These are phyloP conservation scores for Brachionichthys hirsutus DNA, from an alignment of 2,113 vertebrate genomes.

Conservation along the genomic window DNA sequence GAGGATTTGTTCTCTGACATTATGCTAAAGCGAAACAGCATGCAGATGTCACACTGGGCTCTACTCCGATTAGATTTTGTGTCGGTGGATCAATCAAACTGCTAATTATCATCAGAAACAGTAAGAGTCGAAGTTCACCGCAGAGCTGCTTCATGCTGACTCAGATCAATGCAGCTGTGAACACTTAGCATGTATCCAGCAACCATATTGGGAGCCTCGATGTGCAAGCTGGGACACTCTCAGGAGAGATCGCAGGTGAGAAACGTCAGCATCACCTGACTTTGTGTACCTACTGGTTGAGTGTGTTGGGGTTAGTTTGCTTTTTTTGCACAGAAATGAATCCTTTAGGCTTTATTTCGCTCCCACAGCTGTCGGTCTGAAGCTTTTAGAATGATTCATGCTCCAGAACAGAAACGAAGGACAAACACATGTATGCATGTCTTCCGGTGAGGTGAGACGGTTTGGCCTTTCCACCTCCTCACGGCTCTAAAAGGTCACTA, in stretches of 20 bases:
- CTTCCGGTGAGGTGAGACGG: constrained; percentile 22
- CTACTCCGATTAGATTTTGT: no score
- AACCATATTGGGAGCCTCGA: neutral
- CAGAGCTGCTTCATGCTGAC: constrained; percentile 28
- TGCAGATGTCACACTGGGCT: neutral
- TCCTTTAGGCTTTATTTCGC: neutral
- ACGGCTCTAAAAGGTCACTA: constrained; percentile 41
- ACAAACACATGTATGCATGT: no score
- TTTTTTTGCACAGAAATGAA: neutral
- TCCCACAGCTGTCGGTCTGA: neutral
- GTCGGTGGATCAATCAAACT: no score
- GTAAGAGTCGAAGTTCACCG: constrained; percentile 28
- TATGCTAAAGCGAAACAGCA: neutral
- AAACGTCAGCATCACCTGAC: no score
- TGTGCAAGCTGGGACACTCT: no score
- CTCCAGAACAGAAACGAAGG: neutral
- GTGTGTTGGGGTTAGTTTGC: neutral
- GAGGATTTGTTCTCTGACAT: neutral
- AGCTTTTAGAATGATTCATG: constrained; percentile 1
- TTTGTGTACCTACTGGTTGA: no score
- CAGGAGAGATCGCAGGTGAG: no score
- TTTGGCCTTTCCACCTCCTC: constrained; percentile 31
- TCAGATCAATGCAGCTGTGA: constrained; percentile 46
- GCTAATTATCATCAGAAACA: no score
- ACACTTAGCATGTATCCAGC: constrained; percentile 27